Base-by-base conservation (phyloP, 2,888 invertebrate genomes). In the Thalpophila matura region DNA sequence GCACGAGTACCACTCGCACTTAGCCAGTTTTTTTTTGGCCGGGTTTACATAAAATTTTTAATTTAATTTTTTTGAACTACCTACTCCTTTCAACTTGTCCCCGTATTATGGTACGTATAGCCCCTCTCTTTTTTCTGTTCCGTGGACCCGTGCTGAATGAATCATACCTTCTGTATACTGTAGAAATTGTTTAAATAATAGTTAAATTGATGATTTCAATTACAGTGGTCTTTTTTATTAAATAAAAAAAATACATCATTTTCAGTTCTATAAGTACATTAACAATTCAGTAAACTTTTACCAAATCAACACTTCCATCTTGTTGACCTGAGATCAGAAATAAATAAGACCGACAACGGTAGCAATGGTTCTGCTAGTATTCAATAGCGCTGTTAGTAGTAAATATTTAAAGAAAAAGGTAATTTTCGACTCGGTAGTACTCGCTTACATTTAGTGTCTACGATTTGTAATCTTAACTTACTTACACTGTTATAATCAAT, bases 251-350 rank as follows among this genome's bases (percentile, higher is more conserved):
- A 92, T 92, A 93, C 92, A 92, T 91, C 84, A 88, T 92, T 87
- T 89, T 92, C 91, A 92, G 90, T 91, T 93, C 90, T 93, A 92
- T 94, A 94, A 94, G 94, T 94, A 94, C 94, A 89, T 91, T 90
- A 94, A 93, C 93, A 93, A 89, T 91, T 91, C 91, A 91, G 92
- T 92, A 93, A 91, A 91, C 87, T 89, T 90, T 93, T 89, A 93
- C 90, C 91, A 92, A 93, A 91, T 93, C 89, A 93, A 93, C 92
- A 91, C 86, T 87, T 85, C 47, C 84, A 87, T 86, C 86, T 85
- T 86, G 90, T 90, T 89, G 88, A 89, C 89, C 91, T 90, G 92
- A 93, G 93, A 93, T 94, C 92, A 91, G 92, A 91, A 86, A 89
- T 89, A 90, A 90, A 90, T 90, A 89, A 87, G 84, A 85, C 84